Base-by-base conservation (phyloP, 2,888 invertebrate genomes). In the Lamellibrachia satsuma region DNA sequence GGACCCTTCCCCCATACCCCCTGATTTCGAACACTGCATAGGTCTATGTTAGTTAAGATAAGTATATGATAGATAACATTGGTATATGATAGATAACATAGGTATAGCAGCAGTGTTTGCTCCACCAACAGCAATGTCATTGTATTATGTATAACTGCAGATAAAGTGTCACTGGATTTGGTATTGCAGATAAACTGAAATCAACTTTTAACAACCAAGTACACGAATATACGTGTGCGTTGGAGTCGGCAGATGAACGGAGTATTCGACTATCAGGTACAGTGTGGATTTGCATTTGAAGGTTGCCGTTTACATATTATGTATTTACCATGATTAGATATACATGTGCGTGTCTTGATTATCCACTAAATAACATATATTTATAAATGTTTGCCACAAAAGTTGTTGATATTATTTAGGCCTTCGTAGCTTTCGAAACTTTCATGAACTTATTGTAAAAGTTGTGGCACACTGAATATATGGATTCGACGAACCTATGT, bases 141-240 rank as follows among this genome's bases (percentile, higher is more conserved):
- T 75, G 4, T 6, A 75, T 75, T 11, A 4, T n/a, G 0, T 39
- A 39, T 39, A 39, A 75, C 22, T 75, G n/a, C 22, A 22, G 22
- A 75, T 75, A n/a, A 75, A 22, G 15, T n/a, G 6, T 6, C n/a
- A 15, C 3, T 3, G 22, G 6, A 22, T 15, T 75, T 22, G 55
- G 55, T n/a, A 1, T 75, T 75, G 75, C n/a, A 75, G 75, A 92
- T 90, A 93, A 93, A 90, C 92, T 93, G 52, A 39, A 52, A 11
- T 52, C 52, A n/a, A 92, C 92, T n/a, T 93, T 93, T 57, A 52
- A 57, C n/a, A 75, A 91, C 39, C 93, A 93, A 55, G 90, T 93
- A 9, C 91, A 92, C 60, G 90, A 93, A 22, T 93, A 93, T 60
- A 57, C 52, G 2, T 93, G 93, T 90, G 11, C 75, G 75, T 22